Evolutionary conservation across 2,888 invertebrate species (phyloP), one percentile per base, ranked within the genome.

Genomic region (Aspidiotus destructor): DNA sequence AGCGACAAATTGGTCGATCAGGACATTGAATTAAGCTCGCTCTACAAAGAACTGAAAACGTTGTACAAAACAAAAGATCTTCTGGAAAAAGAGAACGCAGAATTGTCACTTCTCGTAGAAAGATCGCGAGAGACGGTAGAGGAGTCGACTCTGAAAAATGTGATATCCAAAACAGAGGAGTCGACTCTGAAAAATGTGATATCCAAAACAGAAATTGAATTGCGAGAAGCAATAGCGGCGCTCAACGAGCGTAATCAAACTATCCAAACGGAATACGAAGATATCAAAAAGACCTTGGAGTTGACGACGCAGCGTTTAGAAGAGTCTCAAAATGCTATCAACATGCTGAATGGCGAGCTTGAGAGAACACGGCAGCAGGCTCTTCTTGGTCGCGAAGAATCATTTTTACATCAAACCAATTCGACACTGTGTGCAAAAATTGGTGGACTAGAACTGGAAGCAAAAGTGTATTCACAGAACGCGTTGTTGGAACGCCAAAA

Each of bases 41-140:
- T 55, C n/a, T 55, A 55, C 55, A 16, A 55, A 55, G 55, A 55
- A 16, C 55, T 55, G 55, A 55, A 55, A 55, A 10, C n/a, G 16
- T 7, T 55, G 7, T 15, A 55, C 7, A 7, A 55, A 17, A 17
- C 55, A 3, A 55, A 55, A 55, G 17, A 17, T 17, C n/a, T 10
- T 13, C 17, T 55, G 16, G 10, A 16, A 55, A 55, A 55, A 16
- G 3, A 55, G 55, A 55, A 55, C 55, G 55, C 55, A 3, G n/a
- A 16, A 7, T 16, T 55, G 55, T n/a, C 55, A 16, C 3, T 7
- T 13, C 10, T 55, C 2, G 2, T 55, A 2, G 48, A 48, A 48
- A 48, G n/a, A 48, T n/a, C 28, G 28, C 28, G 28, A 28, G 28
- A 28, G 5, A 28, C 5, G 28, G 28, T 3, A 28, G 28, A 28